Percentiles rank a stretch among this genome's conserved stretches.
Conservation (phyloP, 1,140 invertebrate species). For the Pygmarrhopalites habei region DNA sequence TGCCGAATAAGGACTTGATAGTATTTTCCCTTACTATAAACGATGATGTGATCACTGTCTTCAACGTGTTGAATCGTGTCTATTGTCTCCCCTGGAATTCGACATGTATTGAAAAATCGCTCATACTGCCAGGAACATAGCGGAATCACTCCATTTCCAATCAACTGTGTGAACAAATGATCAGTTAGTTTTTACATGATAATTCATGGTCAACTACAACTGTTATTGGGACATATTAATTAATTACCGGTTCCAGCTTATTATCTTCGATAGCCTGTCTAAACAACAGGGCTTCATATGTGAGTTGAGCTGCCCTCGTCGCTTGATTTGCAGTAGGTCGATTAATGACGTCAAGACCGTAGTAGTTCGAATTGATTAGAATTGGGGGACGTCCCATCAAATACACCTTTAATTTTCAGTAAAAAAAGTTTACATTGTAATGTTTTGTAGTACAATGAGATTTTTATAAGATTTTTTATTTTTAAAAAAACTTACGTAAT, state of each 20-base stretch:
- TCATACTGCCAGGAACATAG: conserved; percentile 98
- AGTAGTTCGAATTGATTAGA: conserved; percentile 98
- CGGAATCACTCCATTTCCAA: conserved; percentile 84
- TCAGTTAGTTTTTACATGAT: too few species aligned
- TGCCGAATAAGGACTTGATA: conserved; percentile 84
- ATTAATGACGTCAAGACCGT: conserved; percentile 88
- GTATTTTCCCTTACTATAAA: conserved; percentile 89
- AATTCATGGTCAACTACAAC: too few species aligned
- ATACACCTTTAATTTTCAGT: too few species aligned
- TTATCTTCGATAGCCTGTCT: conserved; percentile 83
- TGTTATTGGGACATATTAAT: conserved; percentile 10
- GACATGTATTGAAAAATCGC: conserved; percentile 89
- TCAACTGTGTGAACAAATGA: too few species aligned
- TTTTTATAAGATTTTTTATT: too few species aligned
- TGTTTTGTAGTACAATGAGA: too few species aligned
- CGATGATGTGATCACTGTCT: conserved; percentile 87
- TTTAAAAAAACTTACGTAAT: too few species aligned
- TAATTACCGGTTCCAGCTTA: conserved; percentile 78
- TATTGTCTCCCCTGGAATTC: conserved; percentile 85
- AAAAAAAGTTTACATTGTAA: too few species aligned
- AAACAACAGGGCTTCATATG: conserved; percentile 75
- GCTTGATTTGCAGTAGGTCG: conserved; percentile 73
- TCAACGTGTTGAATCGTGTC: conserved; percentile 79
- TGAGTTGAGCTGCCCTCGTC: conserved; percentile 84
- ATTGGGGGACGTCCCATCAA: conserved; percentile 84